Percentiles rank a stretch among this genome's conserved stretches.
phyloP scores from a whole-genome alignment of 2,797 vertebrate species.

The Furcifer pardalis region DNA sequence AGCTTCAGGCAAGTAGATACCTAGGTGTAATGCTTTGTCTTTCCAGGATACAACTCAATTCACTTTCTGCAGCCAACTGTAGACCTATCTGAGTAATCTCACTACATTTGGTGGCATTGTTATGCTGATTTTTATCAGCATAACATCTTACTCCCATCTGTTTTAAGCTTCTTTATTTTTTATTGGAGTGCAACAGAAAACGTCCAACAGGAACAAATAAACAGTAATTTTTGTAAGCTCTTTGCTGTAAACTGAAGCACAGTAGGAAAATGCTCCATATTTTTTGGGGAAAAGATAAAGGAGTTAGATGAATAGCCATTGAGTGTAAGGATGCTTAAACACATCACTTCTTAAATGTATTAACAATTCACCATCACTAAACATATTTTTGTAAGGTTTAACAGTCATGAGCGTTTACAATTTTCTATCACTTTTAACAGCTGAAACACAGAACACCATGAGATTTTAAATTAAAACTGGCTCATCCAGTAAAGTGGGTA shows the following conservation, averaged over 20 bases:
- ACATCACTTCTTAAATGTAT: conserved; percentile 54
- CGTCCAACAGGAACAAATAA: conserved; percentile 40
- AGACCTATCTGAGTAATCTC: conserved; percentile 12
- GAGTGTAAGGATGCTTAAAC: conserved; percentile 52
- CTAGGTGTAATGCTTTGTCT: neutral
- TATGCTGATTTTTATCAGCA: neutral
- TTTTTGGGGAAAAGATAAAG: conserved; percentile 36
- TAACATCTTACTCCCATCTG: conserved; percentile 11
- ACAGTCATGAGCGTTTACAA: conserved; percentile 67
- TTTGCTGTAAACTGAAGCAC: conserved; percentile 56
- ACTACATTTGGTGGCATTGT: conserved; percentile 29
- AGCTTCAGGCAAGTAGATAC: conserved; percentile 28
- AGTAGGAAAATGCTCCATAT: conserved; percentile 38
- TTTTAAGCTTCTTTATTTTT: conserved; percentile 35
- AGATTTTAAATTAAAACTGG: conserved; percentile 68
- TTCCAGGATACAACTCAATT: neutral
- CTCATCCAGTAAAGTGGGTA: conserved; percentile 52
- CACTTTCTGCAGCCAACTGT: conserved; percentile 19
- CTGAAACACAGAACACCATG: conserved; percentile 67
- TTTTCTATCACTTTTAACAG: conserved; percentile 68
- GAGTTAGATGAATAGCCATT: conserved; percentile 43
- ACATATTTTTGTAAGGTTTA: conserved; percentile 67
- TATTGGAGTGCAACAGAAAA: conserved; percentile 32
- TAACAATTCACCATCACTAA: conserved; percentile 64
- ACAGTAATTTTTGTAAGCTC: conserved; percentile 29